Evolutionary conservation across 2,113 vertebrate genomes (phyloP).

Genomic region (Forbesichthys papilliferus): DNA sequence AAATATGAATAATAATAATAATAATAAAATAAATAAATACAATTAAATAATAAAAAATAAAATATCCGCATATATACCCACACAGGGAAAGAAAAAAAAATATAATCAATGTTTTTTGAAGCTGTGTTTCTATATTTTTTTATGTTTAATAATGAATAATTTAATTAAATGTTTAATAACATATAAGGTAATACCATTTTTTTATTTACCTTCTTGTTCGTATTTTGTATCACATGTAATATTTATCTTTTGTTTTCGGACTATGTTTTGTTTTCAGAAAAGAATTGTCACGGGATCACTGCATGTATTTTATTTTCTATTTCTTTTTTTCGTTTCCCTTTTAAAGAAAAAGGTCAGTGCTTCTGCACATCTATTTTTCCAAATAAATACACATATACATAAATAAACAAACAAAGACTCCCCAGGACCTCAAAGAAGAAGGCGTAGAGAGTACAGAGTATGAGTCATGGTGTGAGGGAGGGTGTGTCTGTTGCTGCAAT

Average conservation of each 20-base stretch:
- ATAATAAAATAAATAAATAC: too few relatives aligned
- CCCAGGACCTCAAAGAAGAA: conserved; percentile 62
- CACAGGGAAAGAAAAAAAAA: conserved; percentile 14
- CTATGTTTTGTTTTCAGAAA: conserved; percentile 31
- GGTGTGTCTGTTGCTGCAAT: conserved; percentile 60
- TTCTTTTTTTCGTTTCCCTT: conserved; percentile 36
- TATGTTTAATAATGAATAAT: background rate
- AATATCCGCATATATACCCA: too few relatives aligned
- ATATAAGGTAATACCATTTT: conserved; percentile 20
- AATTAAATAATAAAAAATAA: too few relatives aligned
- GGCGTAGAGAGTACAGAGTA: conserved; percentile 24
- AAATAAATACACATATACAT: conserved; percentile 28
- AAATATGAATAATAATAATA: too few relatives aligned
- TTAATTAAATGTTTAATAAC: conserved; percentile 1
- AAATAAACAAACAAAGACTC: conserved; percentile 60
- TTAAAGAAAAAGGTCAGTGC: conserved; percentile 69
- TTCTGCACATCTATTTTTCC: conserved; percentile 45
- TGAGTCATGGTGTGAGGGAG: conserved; percentile 51
- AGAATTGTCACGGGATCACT: conserved; percentile 37
- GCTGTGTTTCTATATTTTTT: conserved; percentile 1
- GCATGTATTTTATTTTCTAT: conserved; percentile 7
- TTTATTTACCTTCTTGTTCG: conserved; percentile 22
- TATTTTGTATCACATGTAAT: conserved; percentile 3
- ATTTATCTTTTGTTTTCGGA: conserved; percentile 17
- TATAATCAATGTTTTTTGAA: background rate